Conservation (phyloP, 1,140 invertebrate genomes). For the Dolichoris vasculosae region DNA sequence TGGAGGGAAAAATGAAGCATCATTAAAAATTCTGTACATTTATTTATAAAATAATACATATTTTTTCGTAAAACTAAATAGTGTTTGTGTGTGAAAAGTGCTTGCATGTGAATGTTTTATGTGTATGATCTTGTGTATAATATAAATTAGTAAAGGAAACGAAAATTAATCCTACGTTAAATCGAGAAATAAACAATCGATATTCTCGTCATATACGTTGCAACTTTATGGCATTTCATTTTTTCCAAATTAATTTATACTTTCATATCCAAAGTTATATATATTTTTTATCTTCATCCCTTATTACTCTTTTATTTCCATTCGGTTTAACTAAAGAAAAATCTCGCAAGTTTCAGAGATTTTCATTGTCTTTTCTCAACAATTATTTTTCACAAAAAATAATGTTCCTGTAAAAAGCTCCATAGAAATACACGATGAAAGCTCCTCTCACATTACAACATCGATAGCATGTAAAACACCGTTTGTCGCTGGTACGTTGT, state of each 20-base stretch:
- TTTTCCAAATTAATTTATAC: constrained; percentile 29
- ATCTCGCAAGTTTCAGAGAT: neutral
- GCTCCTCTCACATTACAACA: constrained; percentile 76
- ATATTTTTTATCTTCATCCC: constrained; percentile 18
- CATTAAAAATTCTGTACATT: constrained; percentile 68
- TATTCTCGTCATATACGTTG: constrained; percentile 21
- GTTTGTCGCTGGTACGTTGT: constrained; percentile 90
- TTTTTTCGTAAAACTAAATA: constrained; percentile 51
- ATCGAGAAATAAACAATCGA: constrained; percentile 33
- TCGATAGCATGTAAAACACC: constrained; percentile 92
- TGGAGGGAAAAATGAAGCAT: neutral
- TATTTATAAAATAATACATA: constrained; percentile 71
- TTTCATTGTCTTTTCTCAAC: constrained; percentile 12
- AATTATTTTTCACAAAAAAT: constrained; percentile 34
- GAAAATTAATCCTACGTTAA: constrained; percentile 43
- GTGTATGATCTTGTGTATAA: constrained; percentile 44
- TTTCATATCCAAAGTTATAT: constrained; percentile 2
- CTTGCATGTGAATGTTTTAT: constrained; percentile 29
- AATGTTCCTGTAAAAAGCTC: neutral
- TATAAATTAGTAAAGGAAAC: constrained; percentile 54
- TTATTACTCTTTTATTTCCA: neutral
- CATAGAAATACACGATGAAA: neutral
- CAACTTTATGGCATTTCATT: constrained; percentile 50
- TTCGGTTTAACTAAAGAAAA: neutral
- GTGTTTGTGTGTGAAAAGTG: constrained; percentile 44